Base-by-base conservation (phyloP, 2,888 invertebrate species). In the Pyrgus malvae region DNA sequence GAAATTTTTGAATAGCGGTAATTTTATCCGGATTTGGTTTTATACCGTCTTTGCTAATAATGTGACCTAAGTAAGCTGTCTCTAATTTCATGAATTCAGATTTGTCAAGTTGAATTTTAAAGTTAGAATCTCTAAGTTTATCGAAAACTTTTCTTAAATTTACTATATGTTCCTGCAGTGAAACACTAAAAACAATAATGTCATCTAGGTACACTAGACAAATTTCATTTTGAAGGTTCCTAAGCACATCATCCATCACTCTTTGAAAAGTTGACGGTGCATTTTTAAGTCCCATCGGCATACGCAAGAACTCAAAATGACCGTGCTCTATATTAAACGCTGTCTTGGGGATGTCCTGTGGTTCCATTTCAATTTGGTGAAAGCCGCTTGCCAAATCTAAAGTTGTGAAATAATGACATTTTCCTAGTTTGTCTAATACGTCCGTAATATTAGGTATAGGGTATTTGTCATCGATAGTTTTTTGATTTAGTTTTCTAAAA, bases 171-270 rank as follows among this genome's bases (percentile, higher is more conserved):
- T 42, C n/a, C n/a, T n/a, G n/a, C n/a, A n/a, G n/a, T n/a, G n/a
- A n/a, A n/a, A n/a, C n/a, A n/a, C n/a, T n/a, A n/a, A n/a, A n/a
- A n/a, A n/a, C n/a, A n/a, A n/a, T n/a, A n/a, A n/a, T n/a, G n/a
- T n/a, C n/a, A n/a, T 23, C 42, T 2, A 42, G 42, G 16, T 25
- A 42, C 0, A 25, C 27, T n/a, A 42, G 9, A 27, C 42, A 42
- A 14, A 42, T 27, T 42, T 14, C 9, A 14, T 42, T 42, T 42
- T 27, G 42, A 16, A 35, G 35, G 35, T 35, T 16, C 45, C 58
- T 8, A 72, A 56, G 0, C 2, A 70, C 58, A 70, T 63, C 0
- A n/a, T n/a, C n/a, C n/a, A n/a, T n/a, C n/a, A n/a, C n/a, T n/a
- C n/a, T n/a, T n/a, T n/a, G n/a, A n/a, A 66, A 51, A 23, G 56